A percentile compares a stretch with the other conserved stretches of the same genome.
phyloP scores from a whole-genome alignment of 2,888 invertebrate genomes.

The Brenthis ino region DNA sequence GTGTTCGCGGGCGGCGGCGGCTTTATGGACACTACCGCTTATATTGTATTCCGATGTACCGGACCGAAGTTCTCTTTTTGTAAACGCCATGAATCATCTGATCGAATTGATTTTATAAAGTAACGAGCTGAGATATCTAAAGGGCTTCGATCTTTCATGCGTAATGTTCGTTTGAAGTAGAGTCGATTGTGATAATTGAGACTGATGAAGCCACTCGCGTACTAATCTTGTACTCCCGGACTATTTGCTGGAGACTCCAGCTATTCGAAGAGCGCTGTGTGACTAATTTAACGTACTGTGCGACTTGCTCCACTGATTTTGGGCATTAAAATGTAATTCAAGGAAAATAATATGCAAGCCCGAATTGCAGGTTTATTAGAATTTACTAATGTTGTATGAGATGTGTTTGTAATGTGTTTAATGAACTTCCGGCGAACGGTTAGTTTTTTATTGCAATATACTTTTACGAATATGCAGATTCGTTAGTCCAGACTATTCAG shows the following conservation, averaged over 20 bases:
- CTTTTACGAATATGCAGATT: no score
- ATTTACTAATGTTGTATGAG: background rate
- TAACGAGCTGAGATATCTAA: constrained; percentile 11
- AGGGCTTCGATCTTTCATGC: constrained; percentile 10
- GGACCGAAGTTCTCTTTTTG: constrained; percentile 17
- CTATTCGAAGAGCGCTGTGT: no score
- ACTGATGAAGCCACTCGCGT: background rate
- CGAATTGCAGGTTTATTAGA: constrained; percentile 5
- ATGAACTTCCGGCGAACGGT: constrained; percentile 6
- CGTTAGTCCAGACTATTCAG: no score
- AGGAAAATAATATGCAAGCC: constrained; percentile 10
- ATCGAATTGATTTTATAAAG: constrained; percentile 18
- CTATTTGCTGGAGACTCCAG: no score
- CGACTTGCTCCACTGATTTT: background rate
- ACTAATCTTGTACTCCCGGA: no score
- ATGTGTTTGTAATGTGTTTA: constrained; percentile 6
- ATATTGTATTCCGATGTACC: constrained; percentile 25
- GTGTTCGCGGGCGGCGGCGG: constrained; percentile 28
- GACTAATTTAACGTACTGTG: background rate
- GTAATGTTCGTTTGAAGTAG: constrained; percentile 8
- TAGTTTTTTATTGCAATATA: background rate
- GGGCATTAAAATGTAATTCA: background rate
- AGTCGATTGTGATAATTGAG: constrained; percentile 10
- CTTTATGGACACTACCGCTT: constrained; percentile 18
- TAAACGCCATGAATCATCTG: constrained; percentile 21